Evolutionary conservation across 2,888 invertebrate species (phyloP), one percentile per base, ranked within the genome.

Genomic region (Micoletzkya japonica): DNA sequence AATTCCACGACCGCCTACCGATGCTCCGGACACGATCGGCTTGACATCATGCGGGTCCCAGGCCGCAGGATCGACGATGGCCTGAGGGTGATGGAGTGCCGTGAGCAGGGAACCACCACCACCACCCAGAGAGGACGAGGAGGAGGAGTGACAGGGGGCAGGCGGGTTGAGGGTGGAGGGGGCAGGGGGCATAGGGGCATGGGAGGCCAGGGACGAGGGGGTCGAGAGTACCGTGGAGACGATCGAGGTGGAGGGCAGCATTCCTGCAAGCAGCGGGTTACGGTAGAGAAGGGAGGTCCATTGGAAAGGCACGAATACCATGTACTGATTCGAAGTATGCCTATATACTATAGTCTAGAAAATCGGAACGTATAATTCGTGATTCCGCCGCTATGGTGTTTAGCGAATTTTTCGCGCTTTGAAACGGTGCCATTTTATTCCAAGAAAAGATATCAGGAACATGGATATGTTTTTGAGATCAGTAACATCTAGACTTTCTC

Each of bases 1-100:
- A n/a, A n/a, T 26, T 36, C 4, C 39, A 4, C 20, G 26, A n/a
- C n/a, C n/a, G n/a, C n/a, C n/a, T n/a, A 36, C 58, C 34, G 32
- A 64, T 10, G 64, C 28, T 4, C 64, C 64, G 1, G 64, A 66
- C 20, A 66, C 64, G 6, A 66, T 32, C 30, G 76, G 76, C 44
- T 76, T 76, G 30, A 76, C 64, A 54, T 66, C 64, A 37, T 66
- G 64, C 28, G 64, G 64, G 54, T 66, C 68, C 50, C 59, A 58
- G 28, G 54, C 71, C 24, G 71, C 71, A 20, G 71, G 58, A 58
- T 68, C 59, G 17, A 58, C 39, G 30, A 30, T 32, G 10, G 36
- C 14, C 37, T 68, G 68, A 20, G 32, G 30, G 52, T 72, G 66
- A 17, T 63, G 64, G 2, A 73, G 61, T 17, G 73, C 73, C 7